These are phyloP conservation scores for Lasioglossum calceatum DNA, from an alignment of 2,888 invertebrate species.

Conservation along the genomic window DNA sequence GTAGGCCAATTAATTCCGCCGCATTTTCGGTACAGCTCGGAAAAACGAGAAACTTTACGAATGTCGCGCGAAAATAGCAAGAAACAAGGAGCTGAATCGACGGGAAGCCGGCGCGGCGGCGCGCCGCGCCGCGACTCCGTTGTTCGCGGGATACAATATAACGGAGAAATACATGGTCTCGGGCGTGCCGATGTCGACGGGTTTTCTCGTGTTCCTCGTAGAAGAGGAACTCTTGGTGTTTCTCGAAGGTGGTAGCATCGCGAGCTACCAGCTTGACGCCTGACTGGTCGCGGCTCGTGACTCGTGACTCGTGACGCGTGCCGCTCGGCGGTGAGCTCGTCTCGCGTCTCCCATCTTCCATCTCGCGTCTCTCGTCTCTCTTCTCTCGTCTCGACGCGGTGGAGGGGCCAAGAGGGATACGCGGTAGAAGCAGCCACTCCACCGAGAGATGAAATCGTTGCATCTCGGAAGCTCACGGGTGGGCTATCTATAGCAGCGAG, in stretches of 20 bases:
- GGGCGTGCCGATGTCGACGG: neutral
- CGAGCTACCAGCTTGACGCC: neutral
- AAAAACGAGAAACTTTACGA: conserved; percentile 72
- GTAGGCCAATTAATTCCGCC: conserved; percentile 76
- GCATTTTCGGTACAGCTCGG: conserved; percentile 69
- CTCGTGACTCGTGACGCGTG: conserved; percentile 24
- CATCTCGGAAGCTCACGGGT: conserved; percentile 78
- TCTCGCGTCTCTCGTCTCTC: neutral
- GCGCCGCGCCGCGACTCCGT: neutral
- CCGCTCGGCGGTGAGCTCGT: neutral
- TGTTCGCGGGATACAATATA: neutral
- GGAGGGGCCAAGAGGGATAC: neutral
- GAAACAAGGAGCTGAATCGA: conserved; percentile 56
- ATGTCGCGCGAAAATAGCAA: conserved; percentile 70
- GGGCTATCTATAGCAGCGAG: conserved; percentile 83
- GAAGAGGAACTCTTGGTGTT: neutral
- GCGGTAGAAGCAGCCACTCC: conserved; percentile 7
- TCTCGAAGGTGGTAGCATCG: conserved; percentile 6
- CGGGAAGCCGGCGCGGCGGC: conserved; percentile 33
- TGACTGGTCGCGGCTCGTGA: conserved; percentile 10
- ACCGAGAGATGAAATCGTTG: conserved; percentile 67
- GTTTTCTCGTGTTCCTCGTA: neutral
- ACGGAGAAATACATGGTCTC: neutral
- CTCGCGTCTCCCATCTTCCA: conserved; percentile 6
- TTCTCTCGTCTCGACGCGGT: neutral